These are phyloP conservation scores for Anser cygnoides DNA, from an alignment of 2,113 vertebrate genomes.

Conservation along the genomic window DNA sequence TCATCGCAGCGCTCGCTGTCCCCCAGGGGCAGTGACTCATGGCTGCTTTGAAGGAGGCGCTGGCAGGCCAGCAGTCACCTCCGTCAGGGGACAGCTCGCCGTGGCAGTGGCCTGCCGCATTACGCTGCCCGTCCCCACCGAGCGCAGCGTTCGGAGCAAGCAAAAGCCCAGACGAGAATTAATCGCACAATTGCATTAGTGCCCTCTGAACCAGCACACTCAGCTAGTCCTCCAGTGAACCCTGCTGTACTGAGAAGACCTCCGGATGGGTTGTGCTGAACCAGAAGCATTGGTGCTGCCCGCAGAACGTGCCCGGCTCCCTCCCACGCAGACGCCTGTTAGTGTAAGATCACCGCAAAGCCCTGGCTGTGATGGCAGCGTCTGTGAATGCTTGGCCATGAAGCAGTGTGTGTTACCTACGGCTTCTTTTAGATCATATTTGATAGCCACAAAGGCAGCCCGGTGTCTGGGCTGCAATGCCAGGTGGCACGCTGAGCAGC, in stretches of 20 bases:
- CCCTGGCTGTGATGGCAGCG: neutral
- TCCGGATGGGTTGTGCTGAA: constrained; percentile 42
- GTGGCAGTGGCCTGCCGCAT: rapidly evolving
- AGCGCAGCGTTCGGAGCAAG: neutral
- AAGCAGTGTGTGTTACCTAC: neutral
- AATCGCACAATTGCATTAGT: constrained; percentile 59
- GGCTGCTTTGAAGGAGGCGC: neutral
- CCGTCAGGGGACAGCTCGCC: neutral
- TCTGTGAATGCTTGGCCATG: neutral
- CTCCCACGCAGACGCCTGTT: rapidly evolving
- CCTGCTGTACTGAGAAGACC: constrained; percentile 30
- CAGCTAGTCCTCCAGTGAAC: constrained; percentile 41
- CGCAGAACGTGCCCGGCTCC: neutral
- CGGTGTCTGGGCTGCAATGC: neutral
- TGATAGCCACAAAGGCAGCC: neutral
- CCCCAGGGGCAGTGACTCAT: neutral
- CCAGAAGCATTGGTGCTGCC: neutral
- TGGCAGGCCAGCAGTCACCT: neutral
- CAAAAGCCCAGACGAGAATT: neutral
- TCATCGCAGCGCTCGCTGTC: neutral
- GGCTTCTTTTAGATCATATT: neutral
- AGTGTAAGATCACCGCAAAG: neutral
- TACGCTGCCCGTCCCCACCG: rapidly evolving
- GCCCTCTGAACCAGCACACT: constrained; percentile 33
- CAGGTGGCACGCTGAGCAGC: neutral